phyloP scores from a whole-genome alignment of 2,888 invertebrate genomes.

The Aphrophora alni region DNA sequence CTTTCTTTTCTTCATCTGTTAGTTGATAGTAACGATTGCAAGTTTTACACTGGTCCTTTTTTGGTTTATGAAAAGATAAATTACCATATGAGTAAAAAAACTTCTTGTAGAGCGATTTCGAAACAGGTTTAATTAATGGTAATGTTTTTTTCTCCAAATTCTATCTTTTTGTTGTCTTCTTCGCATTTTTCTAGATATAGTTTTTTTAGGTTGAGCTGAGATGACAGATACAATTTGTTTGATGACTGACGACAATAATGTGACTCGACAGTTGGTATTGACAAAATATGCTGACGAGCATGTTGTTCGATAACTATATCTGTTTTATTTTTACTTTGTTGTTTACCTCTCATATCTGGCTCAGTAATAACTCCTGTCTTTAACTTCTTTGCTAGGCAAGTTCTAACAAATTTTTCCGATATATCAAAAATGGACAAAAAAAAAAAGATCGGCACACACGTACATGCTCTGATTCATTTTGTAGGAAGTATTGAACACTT shows the following conservation, averaged over 20 bases:
- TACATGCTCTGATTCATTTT: too few species aligned
- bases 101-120: neutral
- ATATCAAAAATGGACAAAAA: neutral
- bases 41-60: constrained; percentile 15
- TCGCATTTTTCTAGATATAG: constrained; percentile 22
- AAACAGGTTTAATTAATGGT: constrained; percentile 18
- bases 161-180: constrained; percentile 15
- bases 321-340: neutral
- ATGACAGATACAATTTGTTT: constrained; percentile 16
- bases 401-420: constrained; percentile 15
- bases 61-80: too few species aligned
- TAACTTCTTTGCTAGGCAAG: constrained; percentile 11
- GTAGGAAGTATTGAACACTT: too few species aligned
- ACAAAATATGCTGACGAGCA: constrained; percentile 24
- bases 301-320: neutral
- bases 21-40: neutral
- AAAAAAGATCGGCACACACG: too few species aligned
- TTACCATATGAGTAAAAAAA: constrained; percentile 19
- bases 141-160: neutral
- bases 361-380: neutral
- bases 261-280: constrained; percentile 13
- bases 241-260: too few species aligned
- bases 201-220: constrained; percentile 20
- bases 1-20: too few species aligned
- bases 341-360: constrained; percentile 11